Percentiles rank a stretch among this genome's conserved stretches.
Conservation (phyloP, 2,797 vertebrate genomes). For the Pipistrellus kuhlii region DNA sequence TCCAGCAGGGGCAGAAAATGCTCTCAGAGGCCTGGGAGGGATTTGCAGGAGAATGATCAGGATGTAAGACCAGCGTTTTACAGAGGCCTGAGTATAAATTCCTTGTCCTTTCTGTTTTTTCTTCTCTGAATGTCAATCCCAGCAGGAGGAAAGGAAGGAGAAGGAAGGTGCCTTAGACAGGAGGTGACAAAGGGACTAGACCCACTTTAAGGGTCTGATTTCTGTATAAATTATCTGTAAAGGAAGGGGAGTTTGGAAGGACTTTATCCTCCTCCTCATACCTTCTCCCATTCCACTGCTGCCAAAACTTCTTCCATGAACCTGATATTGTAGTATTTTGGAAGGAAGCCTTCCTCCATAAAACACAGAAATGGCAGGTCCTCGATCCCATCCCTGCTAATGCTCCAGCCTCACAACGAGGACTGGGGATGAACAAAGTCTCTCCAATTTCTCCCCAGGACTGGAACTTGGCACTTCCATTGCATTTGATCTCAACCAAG, state of each 20-base stretch:
- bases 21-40: conserved; percentile 25
- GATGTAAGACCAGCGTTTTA: not conserved
- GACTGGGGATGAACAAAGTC: not conserved
- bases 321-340: not conserved
- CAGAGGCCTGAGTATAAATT: conserved; percentile 38
- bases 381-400: not conserved
- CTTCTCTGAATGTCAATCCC: not conserved
- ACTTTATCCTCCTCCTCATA: not conserved
- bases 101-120: not conserved
- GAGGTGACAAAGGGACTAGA: conserved; percentile 51
- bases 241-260: conserved; percentile 20
- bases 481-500: not conserved
- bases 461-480: not conserved
- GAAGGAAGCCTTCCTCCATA: not conserved
- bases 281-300: not conserved
- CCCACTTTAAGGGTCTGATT: conserved; percentile 29
- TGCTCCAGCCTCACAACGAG: not conserved
- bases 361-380: not conserved
- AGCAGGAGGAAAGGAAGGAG: not conserved
- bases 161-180: not conserved
- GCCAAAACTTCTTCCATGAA: not conserved
- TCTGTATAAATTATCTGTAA: conserved; percentile 57
- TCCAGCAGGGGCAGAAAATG: not conserved
- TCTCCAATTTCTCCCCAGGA: not conserved
- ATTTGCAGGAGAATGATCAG: conserved; percentile 18